Conservation (phyloP, 1,140 invertebrate genomes). For the Drosophila bifasciata region DNA sequence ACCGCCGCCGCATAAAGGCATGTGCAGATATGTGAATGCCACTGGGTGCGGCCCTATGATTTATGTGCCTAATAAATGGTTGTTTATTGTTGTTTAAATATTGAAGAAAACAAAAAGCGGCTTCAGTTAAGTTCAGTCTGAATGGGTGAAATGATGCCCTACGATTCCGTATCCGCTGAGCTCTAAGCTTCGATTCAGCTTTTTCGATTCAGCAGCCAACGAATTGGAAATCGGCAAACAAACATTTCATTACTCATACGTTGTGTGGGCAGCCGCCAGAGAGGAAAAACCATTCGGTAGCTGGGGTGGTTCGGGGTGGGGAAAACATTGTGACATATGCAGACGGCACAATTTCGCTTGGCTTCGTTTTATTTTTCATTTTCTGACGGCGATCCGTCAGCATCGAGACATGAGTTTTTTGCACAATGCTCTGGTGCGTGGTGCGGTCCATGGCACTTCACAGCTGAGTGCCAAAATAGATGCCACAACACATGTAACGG, state of each 20-base stretch:
- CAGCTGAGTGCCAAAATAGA: constrained; percentile 46
- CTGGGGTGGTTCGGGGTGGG: too few species aligned
- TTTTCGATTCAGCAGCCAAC: constrained; percentile 57
- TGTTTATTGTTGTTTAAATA: constrained; percentile 3
- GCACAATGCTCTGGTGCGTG: constrained; percentile 17
- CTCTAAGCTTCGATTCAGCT: constrained; percentile 15
- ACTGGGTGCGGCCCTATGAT: constrained; percentile 23
- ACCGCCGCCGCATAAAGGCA: not conserved
- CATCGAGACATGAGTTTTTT: constrained; percentile 48
- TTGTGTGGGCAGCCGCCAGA: constrained; percentile 46
- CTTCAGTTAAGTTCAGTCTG: constrained; percentile 1
- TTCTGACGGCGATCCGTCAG: not conserved
- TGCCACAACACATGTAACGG: constrained; percentile 41
- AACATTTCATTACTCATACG: constrained; percentile 71
- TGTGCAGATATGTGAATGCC: constrained; percentile 18
- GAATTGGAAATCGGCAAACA: constrained; percentile 57
- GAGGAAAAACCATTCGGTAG: constrained; percentile 33
- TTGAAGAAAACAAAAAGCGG: constrained; percentile 14
- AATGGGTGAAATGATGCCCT: too few species aligned
- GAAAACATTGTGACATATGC: constrained; percentile 53
- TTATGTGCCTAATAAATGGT: constrained; percentile 49
- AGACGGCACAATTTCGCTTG: constrained; percentile 53
- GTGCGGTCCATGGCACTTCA: constrained; percentile 25
- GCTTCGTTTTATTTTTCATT: constrained; percentile 21
- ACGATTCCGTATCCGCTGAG: constrained; percentile 17